phyloP scores from a whole-genome alignment of 2,113 vertebrate species.

The Xenotilapia caudafasciata region DNA sequence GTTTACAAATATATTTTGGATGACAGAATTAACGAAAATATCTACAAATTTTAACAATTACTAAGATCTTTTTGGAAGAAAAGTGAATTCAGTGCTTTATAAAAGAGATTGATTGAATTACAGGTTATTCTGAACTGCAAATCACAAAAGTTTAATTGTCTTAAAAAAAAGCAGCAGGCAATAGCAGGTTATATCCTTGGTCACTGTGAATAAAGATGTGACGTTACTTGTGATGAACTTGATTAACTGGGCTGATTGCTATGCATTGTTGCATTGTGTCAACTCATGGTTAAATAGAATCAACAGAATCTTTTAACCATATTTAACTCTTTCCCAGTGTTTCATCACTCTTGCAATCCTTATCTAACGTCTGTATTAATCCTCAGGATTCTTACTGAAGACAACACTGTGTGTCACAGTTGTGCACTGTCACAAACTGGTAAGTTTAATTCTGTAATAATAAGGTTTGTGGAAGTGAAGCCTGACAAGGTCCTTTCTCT shows the following conservation, averaged over 20 bases:
- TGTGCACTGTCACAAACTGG: neutral
- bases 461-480: neutral
- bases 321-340: neutral
- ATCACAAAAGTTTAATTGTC: neutral
- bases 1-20: neutral
- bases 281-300: neutral
- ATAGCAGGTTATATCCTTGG: neutral
- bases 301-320: neutral
- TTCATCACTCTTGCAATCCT: neutral
- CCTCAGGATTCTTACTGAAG: neutral
- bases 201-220: neutral
- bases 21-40: neutral
- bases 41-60: neutral
- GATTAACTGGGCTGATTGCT: neutral
- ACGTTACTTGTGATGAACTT: neutral
- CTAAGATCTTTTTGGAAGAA: neutral
- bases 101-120: neutral
- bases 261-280: neutral
- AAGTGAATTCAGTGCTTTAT: neutral
- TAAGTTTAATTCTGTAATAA: neutral
- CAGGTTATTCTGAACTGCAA: neutral
- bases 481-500: neutral
- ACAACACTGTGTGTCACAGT: neutral
- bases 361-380: neutral
- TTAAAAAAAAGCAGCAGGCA: neutral